Evolutionary conservation across 2,113 vertebrate species (phyloP).

Genomic region (Grus americana): DNA sequence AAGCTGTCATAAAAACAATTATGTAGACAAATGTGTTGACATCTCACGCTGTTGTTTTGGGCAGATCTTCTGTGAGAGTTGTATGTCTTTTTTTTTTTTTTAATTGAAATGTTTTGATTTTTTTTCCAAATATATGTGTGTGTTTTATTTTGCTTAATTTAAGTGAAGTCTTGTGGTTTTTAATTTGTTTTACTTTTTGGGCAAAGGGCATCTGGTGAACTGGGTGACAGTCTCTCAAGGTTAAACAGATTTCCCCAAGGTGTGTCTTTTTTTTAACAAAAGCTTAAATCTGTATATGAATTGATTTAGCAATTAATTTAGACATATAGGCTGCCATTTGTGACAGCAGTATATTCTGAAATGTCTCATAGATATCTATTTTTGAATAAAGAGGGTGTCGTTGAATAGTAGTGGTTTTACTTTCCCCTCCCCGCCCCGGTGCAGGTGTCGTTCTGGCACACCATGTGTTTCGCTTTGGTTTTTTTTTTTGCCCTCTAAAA

Average conservation of each 20-base stretch:
- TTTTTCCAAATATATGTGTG: not conserved
- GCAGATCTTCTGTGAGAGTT: conserved; percentile 58
- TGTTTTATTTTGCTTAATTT: conserved; percentile 69
- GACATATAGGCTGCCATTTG: conserved; percentile 76
- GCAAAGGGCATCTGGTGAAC: conserved; percentile 34
- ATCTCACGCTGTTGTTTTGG: conserved; percentile 52
- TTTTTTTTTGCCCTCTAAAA: not conserved
- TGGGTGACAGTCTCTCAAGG: conserved; percentile 46
- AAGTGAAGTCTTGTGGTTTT: conserved; percentile 61
- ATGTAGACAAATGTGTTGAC: conserved; percentile 43
- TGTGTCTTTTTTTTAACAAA: conserved; percentile 68
- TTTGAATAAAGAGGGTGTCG: conserved; percentile 85
- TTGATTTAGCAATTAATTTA: conserved; percentile 80
- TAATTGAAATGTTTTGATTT: conserved; percentile 54
- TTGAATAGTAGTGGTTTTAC: conserved; percentile 46
- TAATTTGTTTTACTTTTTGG: conserved; percentile 48
- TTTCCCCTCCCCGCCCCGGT: not conserved
- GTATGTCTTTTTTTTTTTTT: conserved; percentile 6
- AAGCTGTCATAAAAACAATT: conserved; percentile 4
- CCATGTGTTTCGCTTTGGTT: not conserved
- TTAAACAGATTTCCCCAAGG: conserved; percentile 53
- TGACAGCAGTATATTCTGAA: conserved; percentile 81
- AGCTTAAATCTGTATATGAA: conserved; percentile 77
- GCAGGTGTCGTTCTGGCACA: not conserved
- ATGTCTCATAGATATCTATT: conserved; percentile 85